Conservation (phyloP, 2,113 vertebrate genomes). For the Psittacus erithacus region DNA sequence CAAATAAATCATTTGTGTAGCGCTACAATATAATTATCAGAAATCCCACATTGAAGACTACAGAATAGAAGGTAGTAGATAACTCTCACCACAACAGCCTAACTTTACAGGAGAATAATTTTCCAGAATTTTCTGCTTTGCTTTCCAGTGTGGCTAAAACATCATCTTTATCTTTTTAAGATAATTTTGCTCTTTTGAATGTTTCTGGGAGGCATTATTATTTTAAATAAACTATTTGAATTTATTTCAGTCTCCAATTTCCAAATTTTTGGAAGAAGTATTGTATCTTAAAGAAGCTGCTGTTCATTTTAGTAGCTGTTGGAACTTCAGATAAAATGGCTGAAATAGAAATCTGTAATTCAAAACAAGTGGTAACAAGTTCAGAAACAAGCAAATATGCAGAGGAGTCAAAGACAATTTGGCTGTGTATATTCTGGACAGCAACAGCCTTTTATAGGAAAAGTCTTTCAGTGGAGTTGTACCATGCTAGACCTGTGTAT, state of each 20-base stretch:
- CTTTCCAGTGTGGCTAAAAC: neutral
- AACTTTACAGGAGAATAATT: neutral
- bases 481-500: neutral
- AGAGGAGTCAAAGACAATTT: neutral
- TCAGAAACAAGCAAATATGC: neutral
- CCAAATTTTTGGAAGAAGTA: neutral
- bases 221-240: neutral
- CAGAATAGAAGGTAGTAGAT: neutral
- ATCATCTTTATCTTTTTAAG: neutral
- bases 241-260: neutral
- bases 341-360: neutral
- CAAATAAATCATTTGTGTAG: neutral
- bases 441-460: neutral
- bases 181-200: neutral
- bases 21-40: neutral
- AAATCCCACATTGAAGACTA: neutral
- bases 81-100: neutral
- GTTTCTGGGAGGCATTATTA: neutral
- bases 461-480: neutral
- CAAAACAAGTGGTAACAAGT: neutral
- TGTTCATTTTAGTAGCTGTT: neutral
- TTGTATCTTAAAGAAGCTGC: neutral
- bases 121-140: neutral
- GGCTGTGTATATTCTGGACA: neutral
- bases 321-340: neutral